Conservation (phyloP, 2,888 invertebrate species). For the Temnothorax ravouxi region DNA sequence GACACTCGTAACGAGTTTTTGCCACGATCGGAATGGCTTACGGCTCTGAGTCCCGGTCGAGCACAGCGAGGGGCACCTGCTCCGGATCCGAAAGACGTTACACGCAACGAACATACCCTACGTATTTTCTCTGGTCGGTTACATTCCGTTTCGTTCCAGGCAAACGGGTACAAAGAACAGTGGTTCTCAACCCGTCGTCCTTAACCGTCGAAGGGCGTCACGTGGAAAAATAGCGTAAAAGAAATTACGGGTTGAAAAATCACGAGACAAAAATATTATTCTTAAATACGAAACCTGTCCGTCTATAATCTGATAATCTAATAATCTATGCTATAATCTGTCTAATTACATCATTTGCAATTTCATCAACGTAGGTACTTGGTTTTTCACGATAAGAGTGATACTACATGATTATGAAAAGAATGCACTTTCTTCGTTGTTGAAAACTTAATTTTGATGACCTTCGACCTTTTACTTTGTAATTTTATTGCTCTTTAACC, state of each 20-base stretch:
- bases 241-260: background rate
- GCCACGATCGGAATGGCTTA: conserved; percentile 47
- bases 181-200: conserved; percentile 67
- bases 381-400: background rate
- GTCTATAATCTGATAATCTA: too few relatives aligned
- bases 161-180: conserved; percentile 76
- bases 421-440: background rate
- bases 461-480: background rate
- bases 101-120: conserved; percentile 70
- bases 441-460: background rate
- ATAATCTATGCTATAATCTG: too few relatives aligned
- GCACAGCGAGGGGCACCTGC: conserved; percentile 74
- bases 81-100: conserved; percentile 71
- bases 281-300: background rate
- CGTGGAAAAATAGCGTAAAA: background rate
- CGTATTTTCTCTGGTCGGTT: conserved; percentile 76
- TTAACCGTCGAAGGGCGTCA: background rate
- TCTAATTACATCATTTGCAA: background rate
- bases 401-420: background rate
- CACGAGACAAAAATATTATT: background rate
- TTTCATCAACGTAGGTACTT: background rate
- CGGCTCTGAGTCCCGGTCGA: conserved; percentile 64
- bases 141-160: conserved; percentile 76
- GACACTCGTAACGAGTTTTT: conserved; percentile 51
- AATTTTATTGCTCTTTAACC: background rate